A percentile compares a stretch with the other conserved stretches of the same genome.
phyloP scores from a whole-genome alignment of 2,888 invertebrate species.

The Xanthia icteritia region DNA sequence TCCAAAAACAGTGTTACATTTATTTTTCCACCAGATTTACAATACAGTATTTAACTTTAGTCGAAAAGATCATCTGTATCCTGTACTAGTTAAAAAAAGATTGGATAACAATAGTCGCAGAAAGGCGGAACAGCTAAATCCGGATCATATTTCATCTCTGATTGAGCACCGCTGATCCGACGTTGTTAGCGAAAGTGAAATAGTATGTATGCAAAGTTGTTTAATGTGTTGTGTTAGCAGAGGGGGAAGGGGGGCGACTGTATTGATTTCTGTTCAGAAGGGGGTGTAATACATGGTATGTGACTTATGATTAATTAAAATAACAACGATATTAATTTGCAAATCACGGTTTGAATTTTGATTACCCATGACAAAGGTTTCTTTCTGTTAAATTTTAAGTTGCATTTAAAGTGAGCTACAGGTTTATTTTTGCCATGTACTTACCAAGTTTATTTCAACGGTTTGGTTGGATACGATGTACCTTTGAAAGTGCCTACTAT shows the following conservation, averaged over 20 bases:
- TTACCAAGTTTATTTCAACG: neutral
- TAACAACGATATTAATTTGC: slow-evolving; percentile 25
- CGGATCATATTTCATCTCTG: neutral
- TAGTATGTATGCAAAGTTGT: slow-evolving; percentile 58
- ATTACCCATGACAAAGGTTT: neutral
- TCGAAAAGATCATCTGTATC: neutral
- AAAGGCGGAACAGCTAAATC: neutral
- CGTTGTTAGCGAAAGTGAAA: slow-evolving; percentile 53
- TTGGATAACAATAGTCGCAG: neutral
- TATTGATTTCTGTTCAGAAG: slow-evolving; percentile 46
- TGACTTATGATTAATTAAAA: slow-evolving; percentile 46
- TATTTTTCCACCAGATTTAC: neutral
- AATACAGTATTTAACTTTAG: neutral
- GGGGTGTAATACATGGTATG: slow-evolving; percentile 10
- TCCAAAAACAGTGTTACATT: neutral
- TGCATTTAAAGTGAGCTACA: neutral
- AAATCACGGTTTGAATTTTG: slow-evolving; percentile 7
- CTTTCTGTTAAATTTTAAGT: neutral
- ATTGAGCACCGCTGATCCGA: slow-evolving; percentile 37
- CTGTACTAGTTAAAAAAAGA: too few species aligned
- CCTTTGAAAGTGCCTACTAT: neutral
- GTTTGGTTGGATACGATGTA: too few species aligned
- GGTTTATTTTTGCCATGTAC: neutral
- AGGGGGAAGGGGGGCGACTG: neutral
- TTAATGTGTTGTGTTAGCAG: slow-evolving; percentile 41